Evolutionary conservation across 2,888 invertebrate species (phyloP).

Genomic region (Lasioglossum lativentre): DNA sequence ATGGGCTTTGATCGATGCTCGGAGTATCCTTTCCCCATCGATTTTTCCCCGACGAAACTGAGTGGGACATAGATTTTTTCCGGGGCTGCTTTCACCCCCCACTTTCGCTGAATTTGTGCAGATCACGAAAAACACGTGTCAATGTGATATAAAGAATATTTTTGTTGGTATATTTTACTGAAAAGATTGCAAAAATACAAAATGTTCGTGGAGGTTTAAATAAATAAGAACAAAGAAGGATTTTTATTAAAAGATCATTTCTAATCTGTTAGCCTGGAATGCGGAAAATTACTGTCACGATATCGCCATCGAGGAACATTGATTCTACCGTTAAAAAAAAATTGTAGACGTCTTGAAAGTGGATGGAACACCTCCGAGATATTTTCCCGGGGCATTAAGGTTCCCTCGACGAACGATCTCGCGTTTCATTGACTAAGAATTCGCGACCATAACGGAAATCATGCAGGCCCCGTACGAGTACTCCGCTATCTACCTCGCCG

Average conservation of each 20-base stretch:
- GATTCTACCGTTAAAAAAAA: not conserved
- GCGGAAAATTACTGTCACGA: not conserved
- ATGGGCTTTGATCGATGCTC: constrained; percentile 9
- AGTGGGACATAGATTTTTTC: not conserved
- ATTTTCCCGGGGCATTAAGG: not conserved
- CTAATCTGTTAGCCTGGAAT: not conserved
- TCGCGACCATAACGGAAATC: not conserved
- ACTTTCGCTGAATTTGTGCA: not conserved
- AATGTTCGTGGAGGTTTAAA: too few species aligned
- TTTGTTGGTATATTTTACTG: too few species aligned
- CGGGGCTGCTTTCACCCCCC: not conserved
- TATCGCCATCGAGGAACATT: not conserved
- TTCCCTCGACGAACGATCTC: not conserved
- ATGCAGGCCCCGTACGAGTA: not conserved
- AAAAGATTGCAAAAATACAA: too few species aligned
- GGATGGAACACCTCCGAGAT: not conserved
- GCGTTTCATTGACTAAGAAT: constrained; percentile 1
- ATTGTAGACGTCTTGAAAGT: not conserved
- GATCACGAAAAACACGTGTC: not conserved
- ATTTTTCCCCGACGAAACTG: not conserved
- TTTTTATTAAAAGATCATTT: not conserved
- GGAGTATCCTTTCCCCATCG: not conserved
- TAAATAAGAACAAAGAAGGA: not conserved
- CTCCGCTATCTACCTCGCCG: not conserved
- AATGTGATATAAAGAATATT: not conserved